These are phyloP conservation scores for Sphenodon punctatus DNA, from an alignment of 2,797 vertebrate genomes.

Conservation along the genomic window DNA sequence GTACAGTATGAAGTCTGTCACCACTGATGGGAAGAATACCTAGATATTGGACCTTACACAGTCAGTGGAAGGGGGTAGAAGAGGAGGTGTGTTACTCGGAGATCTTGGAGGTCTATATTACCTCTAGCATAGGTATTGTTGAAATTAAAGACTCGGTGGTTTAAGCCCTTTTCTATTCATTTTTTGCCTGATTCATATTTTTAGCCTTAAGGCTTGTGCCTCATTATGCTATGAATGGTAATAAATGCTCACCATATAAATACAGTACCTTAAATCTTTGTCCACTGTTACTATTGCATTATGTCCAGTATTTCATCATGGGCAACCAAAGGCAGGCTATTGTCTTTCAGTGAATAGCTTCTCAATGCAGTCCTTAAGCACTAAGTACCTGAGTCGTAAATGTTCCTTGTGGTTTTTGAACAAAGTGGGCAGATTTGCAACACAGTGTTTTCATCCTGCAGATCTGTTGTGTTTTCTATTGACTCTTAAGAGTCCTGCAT, in stretches of 20 bases:
- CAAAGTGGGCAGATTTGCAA: conserved; percentile 75
- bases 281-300: conserved; percentile 60
- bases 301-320: conserved; percentile 55
- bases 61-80: conserved; percentile 22
- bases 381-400: conserved; percentile 56
- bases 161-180: conserved; percentile 51
- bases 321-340: conserved; percentile 66
- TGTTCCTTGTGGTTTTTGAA: conserved; percentile 64
- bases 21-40: conserved; percentile 7
- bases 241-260: conserved; percentile 52
- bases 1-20: conserved; percentile 14
- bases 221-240: conserved; percentile 66
- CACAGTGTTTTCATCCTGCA: conserved; percentile 67
- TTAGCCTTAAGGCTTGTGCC: conserved; percentile 74
- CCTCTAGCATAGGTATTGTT: conserved; percentile 43
- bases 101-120: neutral
- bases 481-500: conserved; percentile 77
- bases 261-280: conserved; percentile 63
- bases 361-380: conserved; percentile 62
- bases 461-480: conserved; percentile 68
- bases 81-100: conserved; percentile 47
- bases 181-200: conserved; percentile 62
- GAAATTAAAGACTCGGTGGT: conserved; percentile 42
- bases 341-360: conserved; percentile 65
- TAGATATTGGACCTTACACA: neutral